Conservation (phyloP, 2,113 vertebrate genomes). For the Oryzias melastigma region DNA sequence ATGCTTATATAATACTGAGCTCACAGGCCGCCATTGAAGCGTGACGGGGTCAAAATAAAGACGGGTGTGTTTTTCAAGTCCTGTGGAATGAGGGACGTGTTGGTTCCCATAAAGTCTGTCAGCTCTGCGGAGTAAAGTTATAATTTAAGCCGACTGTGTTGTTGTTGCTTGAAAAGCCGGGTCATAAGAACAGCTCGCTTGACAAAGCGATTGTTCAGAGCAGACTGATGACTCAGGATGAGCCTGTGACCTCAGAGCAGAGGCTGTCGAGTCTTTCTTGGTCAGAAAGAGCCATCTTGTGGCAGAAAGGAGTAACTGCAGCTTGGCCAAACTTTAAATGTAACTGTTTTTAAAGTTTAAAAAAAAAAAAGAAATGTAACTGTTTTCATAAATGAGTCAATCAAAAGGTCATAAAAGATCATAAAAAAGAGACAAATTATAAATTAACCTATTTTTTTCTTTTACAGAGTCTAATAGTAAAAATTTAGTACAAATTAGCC, state of each 20-base stretch:
- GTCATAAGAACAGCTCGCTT: slow-evolving; percentile 22
- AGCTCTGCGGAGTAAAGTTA: slow-evolving; percentile 1
- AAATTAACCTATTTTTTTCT: too few species aligned
- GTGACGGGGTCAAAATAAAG: slow-evolving; percentile 5
- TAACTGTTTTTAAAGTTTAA: too few species aligned
- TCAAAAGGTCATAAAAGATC: too few species aligned
- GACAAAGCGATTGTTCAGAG: slow-evolving; percentile 3
- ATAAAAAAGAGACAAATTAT: too few species aligned
- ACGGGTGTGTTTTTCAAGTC: not conserved
- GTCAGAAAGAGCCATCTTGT: slow-evolving; percentile 56
- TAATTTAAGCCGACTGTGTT: slow-evolving; percentile 12
- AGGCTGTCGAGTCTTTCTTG: not conserved
- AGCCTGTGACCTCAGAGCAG: slow-evolving; percentile 1
- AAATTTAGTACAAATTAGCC: too few species aligned
- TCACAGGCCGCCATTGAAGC: not conserved
- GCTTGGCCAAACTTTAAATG: not conserved
- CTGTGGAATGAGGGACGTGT: slow-evolving; percentile 1
- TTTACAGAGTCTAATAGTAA: too few species aligned
- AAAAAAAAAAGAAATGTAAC: too few species aligned
- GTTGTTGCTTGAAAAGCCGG: not conserved
- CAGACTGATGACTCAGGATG: slow-evolving; percentile 40
- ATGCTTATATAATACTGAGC: not conserved
- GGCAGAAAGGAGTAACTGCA: slow-evolving; percentile 22
- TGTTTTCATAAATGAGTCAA: too few species aligned
- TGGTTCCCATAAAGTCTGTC: slow-evolving; percentile 1